Evolutionary conservation across 1,140 invertebrate species (phyloP), one percentile per base, ranked within the genome.

Genomic region (Drosophila funebris): DNA sequence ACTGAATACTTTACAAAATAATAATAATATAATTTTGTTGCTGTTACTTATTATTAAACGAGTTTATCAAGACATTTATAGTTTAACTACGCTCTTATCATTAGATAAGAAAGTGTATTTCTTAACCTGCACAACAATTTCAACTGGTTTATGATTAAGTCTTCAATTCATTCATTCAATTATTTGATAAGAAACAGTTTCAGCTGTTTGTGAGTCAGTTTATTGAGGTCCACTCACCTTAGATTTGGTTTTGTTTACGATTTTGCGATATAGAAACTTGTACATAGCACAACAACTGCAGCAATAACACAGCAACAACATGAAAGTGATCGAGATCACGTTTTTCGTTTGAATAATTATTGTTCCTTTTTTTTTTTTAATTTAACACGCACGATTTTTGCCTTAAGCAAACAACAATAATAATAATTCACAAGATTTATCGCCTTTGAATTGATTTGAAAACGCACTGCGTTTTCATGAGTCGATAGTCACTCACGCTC

Each of bases 231-330:
- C 33, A 79, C 81, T 84, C 63, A 84, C 80, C 81, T 84, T 85
- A 27, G 48, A 0, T 62, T 76, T 83, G 31, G 24, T 37, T 76
- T 80, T 84, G 41, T 68, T 76, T 39, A 84, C 22, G 46, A 84
- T 57, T 36, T 76, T 79, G 33, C 80, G 81, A 39, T 52, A 84
- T 41, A 84, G 37, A 20, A 68, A 72, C 43, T 70, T 84, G 73
- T 76, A 83, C 80, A 83, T 83, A 64, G 33, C 62, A 75, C 56
- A 33, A 33, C 24, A 48, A 57, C 18, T 39, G 44, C 43, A 46
- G 20, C 24, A 46, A 62, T 20, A 33, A 6, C 13, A 63, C 16
- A 39, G 50, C 27, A 39, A 56, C 27, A 73, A 73, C 58, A 63
- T 60, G 20, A 62, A 50, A 48, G n/a, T n/a, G n/a, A n/a, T n/a